phyloP scores from a whole-genome alignment of 2,113 vertebrate species.

The Laterallus jamaicensis region DNA sequence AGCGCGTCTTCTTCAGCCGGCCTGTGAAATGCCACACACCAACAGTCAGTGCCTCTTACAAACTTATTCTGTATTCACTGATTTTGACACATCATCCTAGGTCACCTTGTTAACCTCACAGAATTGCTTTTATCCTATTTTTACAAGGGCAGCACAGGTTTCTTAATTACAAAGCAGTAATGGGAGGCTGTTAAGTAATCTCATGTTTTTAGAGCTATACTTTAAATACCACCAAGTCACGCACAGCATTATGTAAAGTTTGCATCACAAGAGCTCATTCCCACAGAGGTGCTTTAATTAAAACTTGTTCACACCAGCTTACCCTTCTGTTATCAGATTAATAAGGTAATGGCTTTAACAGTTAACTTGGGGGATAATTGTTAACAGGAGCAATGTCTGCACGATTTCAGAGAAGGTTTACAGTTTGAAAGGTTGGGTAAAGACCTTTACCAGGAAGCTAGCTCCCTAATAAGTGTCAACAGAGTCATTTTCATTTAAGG shows the following conservation, averaged over 20 bases:
- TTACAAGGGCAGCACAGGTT: conserved; percentile 26
- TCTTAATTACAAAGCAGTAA: conserved; percentile 31
- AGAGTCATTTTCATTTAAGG: neutral
- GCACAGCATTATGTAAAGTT: conserved; percentile 27
- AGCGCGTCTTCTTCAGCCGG: conserved; percentile 77
- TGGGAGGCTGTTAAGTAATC: conserved; percentile 9
- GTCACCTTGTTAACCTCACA: conserved; percentile 31
- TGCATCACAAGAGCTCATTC: conserved; percentile 39
- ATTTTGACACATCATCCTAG: neutral
- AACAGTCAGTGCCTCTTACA: conserved; percentile 5
- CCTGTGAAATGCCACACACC: conserved; percentile 65
- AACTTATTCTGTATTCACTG: neutral
- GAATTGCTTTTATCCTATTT: neutral
- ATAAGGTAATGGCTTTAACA: conserved; percentile 29
- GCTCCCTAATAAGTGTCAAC: neutral
- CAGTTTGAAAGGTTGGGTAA: neutral
- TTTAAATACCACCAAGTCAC: conserved; percentile 43
- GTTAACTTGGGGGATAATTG: conserved; percentile 44
- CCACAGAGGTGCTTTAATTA: conserved; percentile 56
- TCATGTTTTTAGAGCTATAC: neutral
- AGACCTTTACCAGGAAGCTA: neutral
- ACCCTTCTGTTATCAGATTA: conserved; percentile 55
- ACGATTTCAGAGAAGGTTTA: neutral
- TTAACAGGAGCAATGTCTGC: neutral
- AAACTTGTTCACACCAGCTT: conserved; percentile 49